A percentile compares a stretch with the other conserved stretches of the same genome.
phyloP scores from a whole-genome alignment of 2,113 vertebrate genomes.

The Gallinago undulata region DNA sequence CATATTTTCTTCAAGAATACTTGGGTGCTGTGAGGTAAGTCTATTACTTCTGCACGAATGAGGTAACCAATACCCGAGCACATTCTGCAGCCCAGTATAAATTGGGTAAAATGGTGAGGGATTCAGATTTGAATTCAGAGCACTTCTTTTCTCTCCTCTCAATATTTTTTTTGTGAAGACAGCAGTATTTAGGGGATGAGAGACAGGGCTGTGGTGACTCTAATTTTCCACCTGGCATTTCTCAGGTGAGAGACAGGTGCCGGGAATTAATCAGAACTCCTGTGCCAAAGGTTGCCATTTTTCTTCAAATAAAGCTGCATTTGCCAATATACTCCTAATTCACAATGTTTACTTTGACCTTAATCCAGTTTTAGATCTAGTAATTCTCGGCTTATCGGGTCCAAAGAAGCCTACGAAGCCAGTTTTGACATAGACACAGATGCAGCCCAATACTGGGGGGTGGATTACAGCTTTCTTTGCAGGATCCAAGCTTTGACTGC shows the following conservation, averaged over 20 bases:
- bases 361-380: not conserved
- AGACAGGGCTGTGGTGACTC: not conserved
- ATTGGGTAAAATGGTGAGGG: not conserved
- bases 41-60: not conserved
- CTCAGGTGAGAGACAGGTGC: not conserved
- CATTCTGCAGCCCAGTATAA: not conserved
- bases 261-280: not conserved
- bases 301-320: not conserved
- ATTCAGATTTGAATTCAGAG: not conserved
- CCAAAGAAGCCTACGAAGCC: not conserved
- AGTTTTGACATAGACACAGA: not conserved
- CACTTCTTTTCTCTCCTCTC: not conserved
- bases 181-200: not conserved
- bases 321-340: not conserved
- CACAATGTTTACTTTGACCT: not conserved
- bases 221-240: not conserved
- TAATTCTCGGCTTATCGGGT: not conserved
- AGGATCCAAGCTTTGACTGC: not conserved
- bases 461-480: not conserved
- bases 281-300: not conserved
- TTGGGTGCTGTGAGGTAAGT: not conserved
- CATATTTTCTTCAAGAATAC: not conserved
- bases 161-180: not conserved
- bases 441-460: accelerated
- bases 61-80: not conserved